Percentiles rank a stretch among this genome's conserved stretches.
Evolutionary conservation across 1,140 invertebrate genomes (phyloP).

Genomic region (Holcopasites calliopsidis): DNA sequence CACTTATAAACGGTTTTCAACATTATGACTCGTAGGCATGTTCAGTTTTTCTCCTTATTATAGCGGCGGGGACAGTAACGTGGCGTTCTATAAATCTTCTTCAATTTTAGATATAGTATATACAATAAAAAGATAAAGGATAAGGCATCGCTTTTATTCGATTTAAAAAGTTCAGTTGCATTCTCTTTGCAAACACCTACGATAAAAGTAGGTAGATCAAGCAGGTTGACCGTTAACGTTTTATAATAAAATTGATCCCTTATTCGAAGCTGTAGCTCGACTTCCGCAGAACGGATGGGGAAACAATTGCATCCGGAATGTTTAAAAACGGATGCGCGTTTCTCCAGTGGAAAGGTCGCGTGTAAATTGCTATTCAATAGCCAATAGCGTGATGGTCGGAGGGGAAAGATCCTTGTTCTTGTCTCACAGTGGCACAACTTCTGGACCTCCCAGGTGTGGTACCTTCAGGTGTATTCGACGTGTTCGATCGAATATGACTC

Average conservation of each 20-base stretch:
- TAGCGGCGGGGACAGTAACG: constrained; percentile 14
- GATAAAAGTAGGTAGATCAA: no score
- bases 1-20: constrained; percentile 75
- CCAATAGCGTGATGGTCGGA: not conserved
- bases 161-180: not conserved
- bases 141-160: constrained; percentile 20
- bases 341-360: constrained; percentile 2
- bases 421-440: constrained; percentile 8
- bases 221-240: no score
- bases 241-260: not conserved
- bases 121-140: constrained; percentile 4
- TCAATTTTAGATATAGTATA: constrained; percentile 12
- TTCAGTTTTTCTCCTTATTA: constrained; percentile 46
- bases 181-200: no score
- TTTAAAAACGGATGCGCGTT: constrained; percentile 6
- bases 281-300: not conserved
- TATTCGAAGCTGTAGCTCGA: not conserved
- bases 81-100: constrained; percentile 4
- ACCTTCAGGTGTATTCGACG: constrained; percentile 22
- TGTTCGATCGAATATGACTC: constrained; percentile 29
- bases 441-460: constrained; percentile 32
- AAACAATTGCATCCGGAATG: not conserved
- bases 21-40: constrained; percentile 46
- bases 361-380: not conserved
- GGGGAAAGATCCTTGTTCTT: constrained; percentile 18